Conservation (phyloP, 1,140 invertebrate genomes). For the Ceratina australensis region DNA sequence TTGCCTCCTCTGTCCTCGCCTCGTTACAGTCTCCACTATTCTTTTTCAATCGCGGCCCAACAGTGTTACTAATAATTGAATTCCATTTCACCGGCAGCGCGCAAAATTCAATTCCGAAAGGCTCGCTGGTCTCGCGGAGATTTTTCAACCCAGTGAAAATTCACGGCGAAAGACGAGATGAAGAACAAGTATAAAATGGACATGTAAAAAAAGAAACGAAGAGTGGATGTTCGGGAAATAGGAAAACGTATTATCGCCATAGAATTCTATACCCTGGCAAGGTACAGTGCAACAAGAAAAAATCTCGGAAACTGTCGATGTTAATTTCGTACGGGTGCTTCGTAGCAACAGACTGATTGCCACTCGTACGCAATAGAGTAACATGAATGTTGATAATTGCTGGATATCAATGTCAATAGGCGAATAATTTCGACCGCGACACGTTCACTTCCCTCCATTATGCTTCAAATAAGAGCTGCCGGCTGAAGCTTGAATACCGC, state of each 20-base stretch:
- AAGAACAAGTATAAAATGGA: not conserved
- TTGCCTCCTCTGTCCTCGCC: not conserved
- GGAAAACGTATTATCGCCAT: slow-evolving; percentile 34
- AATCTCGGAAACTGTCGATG: slow-evolving; percentile 15
- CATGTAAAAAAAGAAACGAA: not conserved
- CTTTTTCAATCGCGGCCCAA: slow-evolving; percentile 53
- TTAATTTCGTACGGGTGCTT: not conserved
- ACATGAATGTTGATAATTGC: slow-evolving; percentile 24
- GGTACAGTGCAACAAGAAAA: not conserved
- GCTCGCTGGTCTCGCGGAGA: slow-evolving; percentile 44
- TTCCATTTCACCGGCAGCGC: slow-evolving; percentile 58
- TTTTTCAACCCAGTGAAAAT: slow-evolving; percentile 51
- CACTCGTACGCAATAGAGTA: slow-evolving; percentile 4
- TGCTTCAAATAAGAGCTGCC: not conserved
- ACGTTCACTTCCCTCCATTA: not conserved
- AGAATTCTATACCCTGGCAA: slow-evolving; percentile 1
- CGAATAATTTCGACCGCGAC: slow-evolving; percentile 15
- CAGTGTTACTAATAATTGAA: slow-evolving; percentile 66
- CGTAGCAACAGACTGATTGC: slow-evolving; percentile 7
- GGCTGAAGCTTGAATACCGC: too few species aligned
- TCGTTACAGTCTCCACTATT: slow-evolving; percentile 21
- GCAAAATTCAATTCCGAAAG: slow-evolving; percentile 61
- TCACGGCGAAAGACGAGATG: not conserved
- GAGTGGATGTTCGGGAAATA: slow-evolving; percentile 25
- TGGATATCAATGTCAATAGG: not conserved